Evolutionary conservation across 2,888 invertebrate species (phyloP), one percentile per base, ranked within the genome.

Genomic region (Cephonodes hylas): DNA sequence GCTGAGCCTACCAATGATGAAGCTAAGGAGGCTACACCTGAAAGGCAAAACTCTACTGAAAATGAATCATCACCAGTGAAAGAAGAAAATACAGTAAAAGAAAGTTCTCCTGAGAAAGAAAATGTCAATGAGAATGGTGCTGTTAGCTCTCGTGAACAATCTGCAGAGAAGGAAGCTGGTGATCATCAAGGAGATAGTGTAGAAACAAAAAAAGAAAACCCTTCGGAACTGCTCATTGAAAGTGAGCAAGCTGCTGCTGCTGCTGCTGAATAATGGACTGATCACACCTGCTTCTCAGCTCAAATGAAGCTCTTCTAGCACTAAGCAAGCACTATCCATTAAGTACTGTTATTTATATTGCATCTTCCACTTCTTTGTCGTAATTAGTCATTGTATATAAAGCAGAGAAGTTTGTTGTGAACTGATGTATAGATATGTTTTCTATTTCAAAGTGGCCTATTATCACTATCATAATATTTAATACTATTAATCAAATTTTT

Each of bases 331-430:
- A 85, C 84, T 87, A 79, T 79, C 76, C 84, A 86, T 85, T 86
- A 83, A 86, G 85, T 79, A 84, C 77, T 84, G 81, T 87, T 89
- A 86, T 85, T 85, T 86, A 81, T 88, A 81, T 83, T 79, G 81
- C 87, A 83, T 85, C 76, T 75, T 76, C 79, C 80, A 80, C 84
- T 85, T 86, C 83, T 87, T 88, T 88, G 85, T 79, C 83, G 80
- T 84, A 75, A 77, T 80, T 79, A 90, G 85, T 88, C 88, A 89
- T 84, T 89, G 89, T 90, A 88, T 83, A 88, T 89, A 88, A 84
- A 75, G 79, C 83, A 79, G 84, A 85, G 84, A 82, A 83, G 84
- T 81, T 84, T 85, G 83, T 89, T 89, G 81, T 79, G 83, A 84
- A 81, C 82, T 81, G 70, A 80, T 81, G 76, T 85, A 80, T 77